Evolutionary conservation across 1,140 invertebrate species (phyloP).

Genomic region (Lepidurus apus): DNA sequence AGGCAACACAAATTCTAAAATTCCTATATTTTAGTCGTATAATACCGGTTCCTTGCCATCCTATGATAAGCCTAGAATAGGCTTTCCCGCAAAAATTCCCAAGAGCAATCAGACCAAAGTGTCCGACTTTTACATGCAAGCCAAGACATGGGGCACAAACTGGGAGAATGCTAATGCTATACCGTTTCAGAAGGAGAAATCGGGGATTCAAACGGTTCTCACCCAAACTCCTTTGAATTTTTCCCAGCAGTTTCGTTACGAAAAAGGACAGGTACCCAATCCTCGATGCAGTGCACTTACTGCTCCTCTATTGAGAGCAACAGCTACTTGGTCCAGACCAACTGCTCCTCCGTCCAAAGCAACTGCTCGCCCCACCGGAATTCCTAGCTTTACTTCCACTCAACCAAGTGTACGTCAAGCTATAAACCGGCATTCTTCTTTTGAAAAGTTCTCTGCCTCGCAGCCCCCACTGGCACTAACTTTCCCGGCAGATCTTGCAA

Average conservation of each 20-base stretch:
- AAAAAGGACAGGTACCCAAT: not conserved
- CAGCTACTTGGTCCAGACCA: not conserved
- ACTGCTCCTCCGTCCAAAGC: too few species aligned
- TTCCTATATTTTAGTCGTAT: too few species aligned
- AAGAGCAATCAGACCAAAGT: not conserved
- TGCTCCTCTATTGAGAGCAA: not conserved
- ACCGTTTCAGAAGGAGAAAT: not conserved
- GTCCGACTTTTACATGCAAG: not conserved
- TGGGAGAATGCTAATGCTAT: not conserved
- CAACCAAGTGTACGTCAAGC: not conserved
- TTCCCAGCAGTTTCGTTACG: not conserved
- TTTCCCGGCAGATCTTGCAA: not conserved
- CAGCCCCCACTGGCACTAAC: not conserved
- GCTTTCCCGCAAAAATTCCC: not conserved
- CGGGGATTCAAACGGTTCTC: too few species aligned
- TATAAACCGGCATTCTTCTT: not conserved
- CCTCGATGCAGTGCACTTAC: not conserved
- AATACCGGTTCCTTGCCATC: too few species aligned
- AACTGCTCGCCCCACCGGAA: too few species aligned
- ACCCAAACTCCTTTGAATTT: not conserved
- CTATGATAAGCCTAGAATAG: not conserved
- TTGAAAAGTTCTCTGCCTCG: not conserved
- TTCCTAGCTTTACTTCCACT: too few species aligned
- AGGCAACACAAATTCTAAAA: too few species aligned
- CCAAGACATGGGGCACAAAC: not conserved